Conservation (phyloP, 2,797 vertebrate genomes). For the Cynopterus sphinx region DNA sequence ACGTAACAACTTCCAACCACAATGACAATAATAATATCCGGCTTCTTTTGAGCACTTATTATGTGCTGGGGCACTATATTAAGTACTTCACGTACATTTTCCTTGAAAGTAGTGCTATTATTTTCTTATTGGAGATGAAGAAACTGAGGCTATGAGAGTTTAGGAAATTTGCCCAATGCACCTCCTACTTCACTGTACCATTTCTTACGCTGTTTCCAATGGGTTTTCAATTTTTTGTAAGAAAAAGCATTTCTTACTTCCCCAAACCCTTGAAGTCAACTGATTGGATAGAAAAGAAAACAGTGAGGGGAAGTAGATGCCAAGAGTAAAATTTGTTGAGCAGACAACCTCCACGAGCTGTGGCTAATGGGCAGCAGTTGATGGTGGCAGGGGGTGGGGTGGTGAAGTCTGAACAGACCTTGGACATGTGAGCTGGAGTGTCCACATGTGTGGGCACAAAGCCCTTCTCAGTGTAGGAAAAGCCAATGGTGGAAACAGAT, state of each 20-base stretch:
- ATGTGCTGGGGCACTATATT: neutral
- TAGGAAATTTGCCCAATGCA: neutral
- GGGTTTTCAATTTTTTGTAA: neutral
- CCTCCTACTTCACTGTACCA: neutral
- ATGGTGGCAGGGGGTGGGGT: fast-evolving
- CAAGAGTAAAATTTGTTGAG: neutral
- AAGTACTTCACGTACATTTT: neutral
- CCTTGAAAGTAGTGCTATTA: neutral
- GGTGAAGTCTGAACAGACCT: neutral
- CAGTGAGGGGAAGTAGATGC: neutral
- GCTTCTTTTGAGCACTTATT: neutral
- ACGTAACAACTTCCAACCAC: neutral
- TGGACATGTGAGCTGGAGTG: neutral
- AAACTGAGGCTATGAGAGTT: neutral
- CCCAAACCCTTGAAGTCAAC: neutral
- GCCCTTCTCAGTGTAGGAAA: neutral
- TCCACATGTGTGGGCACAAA: neutral
- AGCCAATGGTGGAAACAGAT: neutral
- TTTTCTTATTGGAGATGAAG: conserved; percentile 5
- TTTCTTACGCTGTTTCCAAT: neutral
- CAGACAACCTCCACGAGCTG: neutral
- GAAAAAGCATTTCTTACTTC: neutral
- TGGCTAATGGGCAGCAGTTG: neutral
- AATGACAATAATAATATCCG: neutral
- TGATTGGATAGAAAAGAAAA: neutral